Conservation (phyloP, 2,888 invertebrate species). For the Alsophila aescularia region DNA sequence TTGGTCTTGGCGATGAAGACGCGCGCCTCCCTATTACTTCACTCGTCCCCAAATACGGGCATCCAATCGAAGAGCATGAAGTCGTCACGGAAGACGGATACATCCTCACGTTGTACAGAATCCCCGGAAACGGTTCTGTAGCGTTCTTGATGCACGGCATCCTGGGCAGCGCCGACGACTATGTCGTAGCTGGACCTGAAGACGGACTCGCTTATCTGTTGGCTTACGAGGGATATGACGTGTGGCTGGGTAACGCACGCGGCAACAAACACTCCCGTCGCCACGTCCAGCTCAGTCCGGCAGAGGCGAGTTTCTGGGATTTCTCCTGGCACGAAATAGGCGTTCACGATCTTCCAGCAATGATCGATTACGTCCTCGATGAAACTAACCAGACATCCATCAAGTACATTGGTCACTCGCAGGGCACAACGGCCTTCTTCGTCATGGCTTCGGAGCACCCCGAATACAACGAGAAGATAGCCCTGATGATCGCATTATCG, state of each 20-base stretch:
- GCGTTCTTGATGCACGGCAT: slow-evolving; percentile 71
- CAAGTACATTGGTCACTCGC: slow-evolving; percentile 89
- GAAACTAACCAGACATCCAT: slow-evolving; percentile 80
- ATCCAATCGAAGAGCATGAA: slow-evolving; percentile 52
- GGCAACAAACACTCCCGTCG: slow-evolving; percentile 88
- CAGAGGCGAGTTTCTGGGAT: slow-evolving; percentile 84
- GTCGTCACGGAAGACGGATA: slow-evolving; percentile 64
- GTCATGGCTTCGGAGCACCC: slow-evolving; percentile 81
- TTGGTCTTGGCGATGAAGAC: slow-evolving; percentile 56
- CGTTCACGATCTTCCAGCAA: slow-evolving; percentile 89
- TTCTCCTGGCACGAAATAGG: slow-evolving; percentile 94
- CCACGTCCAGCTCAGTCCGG: slow-evolving; percentile 72
- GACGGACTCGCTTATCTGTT: slow-evolving; percentile 73
- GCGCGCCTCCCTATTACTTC: slow-evolving; percentile 45
- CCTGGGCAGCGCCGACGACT: slow-evolving; percentile 66
- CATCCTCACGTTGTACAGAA: slow-evolving; percentile 56
- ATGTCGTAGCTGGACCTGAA: slow-evolving; percentile 57
- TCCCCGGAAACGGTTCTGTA: slow-evolving; percentile 55
- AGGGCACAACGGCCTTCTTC: slow-evolving; percentile 86
- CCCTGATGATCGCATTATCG: slow-evolving; percentile 81
- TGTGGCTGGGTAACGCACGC: slow-evolving; percentile 92
- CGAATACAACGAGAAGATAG: slow-evolving; percentile 83
- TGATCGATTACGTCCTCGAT: slow-evolving; percentile 88
- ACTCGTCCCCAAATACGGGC: slow-evolving; percentile 59
- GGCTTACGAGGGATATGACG: slow-evolving; percentile 87